phyloP scores from a whole-genome alignment of 2,113 vertebrate genomes.

The Poecile atricapillus region DNA sequence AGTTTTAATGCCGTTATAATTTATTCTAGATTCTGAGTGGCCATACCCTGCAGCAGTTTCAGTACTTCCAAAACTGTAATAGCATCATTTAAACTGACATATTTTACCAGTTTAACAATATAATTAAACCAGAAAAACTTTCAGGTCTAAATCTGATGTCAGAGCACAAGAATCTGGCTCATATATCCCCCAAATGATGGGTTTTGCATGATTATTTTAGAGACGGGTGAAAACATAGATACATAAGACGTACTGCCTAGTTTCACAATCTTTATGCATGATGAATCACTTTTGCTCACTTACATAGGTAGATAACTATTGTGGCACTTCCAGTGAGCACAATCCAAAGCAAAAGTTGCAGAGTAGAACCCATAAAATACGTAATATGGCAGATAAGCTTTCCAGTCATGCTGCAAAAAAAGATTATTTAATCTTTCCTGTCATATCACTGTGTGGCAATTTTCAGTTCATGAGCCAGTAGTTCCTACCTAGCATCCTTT shows the following conservation, averaged over 20 bases:
- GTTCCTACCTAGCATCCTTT: not conserved
- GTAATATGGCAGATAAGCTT: constrained; percentile 16
- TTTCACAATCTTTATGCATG: constrained; percentile 21
- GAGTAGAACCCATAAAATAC: not conserved
- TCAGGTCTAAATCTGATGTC: constrained; percentile 32
- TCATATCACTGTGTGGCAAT: not conserved
- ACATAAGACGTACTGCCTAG: not conserved
- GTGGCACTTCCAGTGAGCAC: not conserved
- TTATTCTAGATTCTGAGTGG: not conserved
- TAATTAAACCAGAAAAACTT: constrained; percentile 25
- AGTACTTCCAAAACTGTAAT: not conserved
- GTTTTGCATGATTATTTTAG: not conserved
- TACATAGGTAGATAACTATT: not conserved
- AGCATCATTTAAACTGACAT: not conserved
- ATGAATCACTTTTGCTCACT: constrained; percentile 18
- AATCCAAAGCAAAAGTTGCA: constrained; percentile 3
- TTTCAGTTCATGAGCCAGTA: not conserved
- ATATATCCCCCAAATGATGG: not conserved
- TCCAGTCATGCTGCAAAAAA: not conserved
- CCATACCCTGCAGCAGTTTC: constrained; percentile 15
- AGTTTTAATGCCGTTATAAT: not conserved
- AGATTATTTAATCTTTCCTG: constrained; percentile 10
- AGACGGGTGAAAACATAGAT: not conserved
- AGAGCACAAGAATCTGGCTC: constrained; percentile 8
- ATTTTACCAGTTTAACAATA: not conserved